A percentile compares a stretch with the other conserved stretches of the same genome.
phyloP scores from a whole-genome alignment of 2,113 vertebrate genomes.

The Centropus bengalensis region DNA sequence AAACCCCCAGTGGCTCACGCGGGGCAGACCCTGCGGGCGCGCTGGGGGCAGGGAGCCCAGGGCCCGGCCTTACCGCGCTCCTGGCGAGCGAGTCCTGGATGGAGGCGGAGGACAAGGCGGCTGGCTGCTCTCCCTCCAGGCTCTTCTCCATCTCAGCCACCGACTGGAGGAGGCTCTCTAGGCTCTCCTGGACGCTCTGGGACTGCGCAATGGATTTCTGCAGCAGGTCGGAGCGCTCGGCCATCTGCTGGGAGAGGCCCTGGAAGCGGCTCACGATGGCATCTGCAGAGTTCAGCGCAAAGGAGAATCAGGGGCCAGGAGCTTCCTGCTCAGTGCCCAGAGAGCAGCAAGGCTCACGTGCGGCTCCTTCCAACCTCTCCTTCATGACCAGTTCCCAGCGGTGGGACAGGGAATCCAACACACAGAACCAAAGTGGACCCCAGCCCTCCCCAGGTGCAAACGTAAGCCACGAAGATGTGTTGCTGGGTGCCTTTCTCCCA shows the following conservation, averaged over 20 bases:
- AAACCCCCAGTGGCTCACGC: fast-evolving
- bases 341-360: fast-evolving
- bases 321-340: neutral
- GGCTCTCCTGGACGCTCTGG: slow-evolving; percentile 92
- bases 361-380: neutral
- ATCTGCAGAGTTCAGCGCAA: slow-evolving; percentile 70
- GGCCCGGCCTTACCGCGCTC: slow-evolving; percentile 81
- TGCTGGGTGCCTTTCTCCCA: fast-evolving
- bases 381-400: neutral
- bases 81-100: slow-evolving; percentile 89
- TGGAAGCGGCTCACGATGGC: slow-evolving; percentile 84
- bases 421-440: fast-evolving
- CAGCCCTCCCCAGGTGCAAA: neutral
- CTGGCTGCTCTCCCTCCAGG: slow-evolving; percentile 70
- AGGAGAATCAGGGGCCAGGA: neutral
- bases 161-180: slow-evolving; percentile 87
- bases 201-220: slow-evolving; percentile 95
- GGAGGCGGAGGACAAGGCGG: slow-evolving; percentile 79
- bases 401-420: fast-evolving
- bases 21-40: neutral
- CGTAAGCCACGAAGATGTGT: fast-evolving
- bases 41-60: fast-evolving
- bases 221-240: slow-evolving; percentile 85
- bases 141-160: slow-evolving; percentile 82
- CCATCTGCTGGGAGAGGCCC: slow-evolving; percentile 83